phyloP scores from a whole-genome alignment of 2,888 invertebrate species.

The Oligia strigilis region DNA sequence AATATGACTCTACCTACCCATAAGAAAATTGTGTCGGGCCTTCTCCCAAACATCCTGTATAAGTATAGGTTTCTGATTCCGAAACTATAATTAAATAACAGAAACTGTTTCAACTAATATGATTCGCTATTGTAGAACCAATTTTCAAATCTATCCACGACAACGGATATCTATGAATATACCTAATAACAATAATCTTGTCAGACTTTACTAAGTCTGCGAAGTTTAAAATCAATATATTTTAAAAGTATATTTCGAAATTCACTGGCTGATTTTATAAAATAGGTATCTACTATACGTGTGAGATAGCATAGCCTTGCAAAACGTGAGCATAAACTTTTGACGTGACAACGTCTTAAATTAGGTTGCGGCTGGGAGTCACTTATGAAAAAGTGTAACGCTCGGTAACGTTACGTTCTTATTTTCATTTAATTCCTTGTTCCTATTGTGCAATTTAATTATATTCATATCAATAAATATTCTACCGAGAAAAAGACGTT shows the following conservation, averaged over 20 bases:
- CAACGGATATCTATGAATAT: constrained; percentile 3
- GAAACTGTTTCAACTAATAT: constrained; percentile 6
- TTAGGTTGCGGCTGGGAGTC: too few relatives aligned
- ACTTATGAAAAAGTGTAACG: too few relatives aligned
- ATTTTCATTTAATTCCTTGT: too few relatives aligned
- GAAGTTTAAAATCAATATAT: constrained; percentile 52
- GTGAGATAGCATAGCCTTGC: background rate
- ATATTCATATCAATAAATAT: too few relatives aligned
- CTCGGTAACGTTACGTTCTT: too few relatives aligned
- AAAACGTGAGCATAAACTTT: constrained; percentile 18
- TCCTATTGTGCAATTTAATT: too few relatives aligned
- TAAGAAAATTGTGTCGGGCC: too few relatives aligned
- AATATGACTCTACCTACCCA: too few relatives aligned
- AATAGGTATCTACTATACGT: background rate
- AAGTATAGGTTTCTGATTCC: background rate
- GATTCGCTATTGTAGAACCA: background rate
- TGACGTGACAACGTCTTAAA: too few relatives aligned
- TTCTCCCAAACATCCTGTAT: too few relatives aligned
- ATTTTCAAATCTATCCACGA: constrained; percentile 9
- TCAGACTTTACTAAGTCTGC: constrained; percentile 35
- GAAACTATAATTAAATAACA: constrained; percentile 23
- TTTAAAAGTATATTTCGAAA: constrained; percentile 31
- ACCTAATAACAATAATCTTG: constrained; percentile 19
- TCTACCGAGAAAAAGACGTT: too few relatives aligned
- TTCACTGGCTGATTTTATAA: constrained; percentile 4